Base-by-base conservation (phyloP, 2,888 invertebrate species). In the Trissolcus japonicus region DNA sequence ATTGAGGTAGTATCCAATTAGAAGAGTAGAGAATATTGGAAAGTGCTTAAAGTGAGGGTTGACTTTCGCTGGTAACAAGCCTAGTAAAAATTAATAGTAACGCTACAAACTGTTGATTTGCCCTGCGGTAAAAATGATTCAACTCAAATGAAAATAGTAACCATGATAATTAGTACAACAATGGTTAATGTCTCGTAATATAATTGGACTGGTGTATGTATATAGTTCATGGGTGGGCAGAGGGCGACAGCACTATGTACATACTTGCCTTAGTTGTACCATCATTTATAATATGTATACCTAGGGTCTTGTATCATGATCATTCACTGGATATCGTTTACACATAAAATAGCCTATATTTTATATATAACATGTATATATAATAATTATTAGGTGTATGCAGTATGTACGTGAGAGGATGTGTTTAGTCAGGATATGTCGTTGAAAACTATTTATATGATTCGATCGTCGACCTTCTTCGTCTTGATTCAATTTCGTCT, bases 401-500 rank as follows among this genome's bases (percentile, higher is more conserved):
- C 86, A 83, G 85, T 86, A 86, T 87, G 85, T 86, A 83, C 82
- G 82, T 84, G 82, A 85, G 83, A 83, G 84, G 87, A 86, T 87
- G 87, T 87, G 86, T 87, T 86, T 82, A 86, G 85, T 85, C 86
- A 88, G 87, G 88, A 88, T 88, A 88, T 88, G 88, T 88, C 83
- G 85, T 86, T 88, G 87, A 88, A 86, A 88, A 85, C 87, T 87
- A 86, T 86, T 80, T 84, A 83, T 80, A 83, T 72, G 75, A 82
- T 82, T 83, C 84, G 84, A 85, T 84, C 85, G 83, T 86, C 83
- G 82, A 83, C 79, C 79, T 80, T 80, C 80, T 82, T 81, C 55
- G 75, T 77, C 71, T 66, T 65, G 61, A 66, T 73, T 53, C 48
- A 55, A 65, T 59, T 59, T 59, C 48, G 48, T 75, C 46, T 65